Evolutionary conservation across 1,140 invertebrate genomes (phyloP), one percentile per base, ranked within the genome.

Genomic region (Heliconius hewitsoni): DNA sequence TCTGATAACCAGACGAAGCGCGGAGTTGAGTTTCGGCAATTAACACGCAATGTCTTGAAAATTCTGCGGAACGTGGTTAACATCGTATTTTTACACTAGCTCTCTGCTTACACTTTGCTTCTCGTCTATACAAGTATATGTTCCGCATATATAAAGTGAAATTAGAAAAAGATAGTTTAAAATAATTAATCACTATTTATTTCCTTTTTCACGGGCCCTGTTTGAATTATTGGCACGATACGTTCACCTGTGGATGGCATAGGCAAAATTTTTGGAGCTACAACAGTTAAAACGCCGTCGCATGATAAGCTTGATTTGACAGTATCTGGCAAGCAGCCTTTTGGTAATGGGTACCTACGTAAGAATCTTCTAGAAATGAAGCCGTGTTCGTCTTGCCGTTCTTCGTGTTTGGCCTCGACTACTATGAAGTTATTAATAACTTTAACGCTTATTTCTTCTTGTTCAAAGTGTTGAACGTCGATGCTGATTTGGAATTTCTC

Each of bases 381-480:
- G 1, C 97, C 97, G 79, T 97, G 96, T 55, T 97, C 96, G 73
- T 97, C 97, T 76, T 95, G 90, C 46, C 96, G 96, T 82, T 98
- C 97, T 82, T 97, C 96, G 77, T 98, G 97, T 84, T 97, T 97
- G 3, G 96, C 97, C 85, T 97, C 96, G 46, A 77, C 13, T 18
- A 55, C 1, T 23, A 77, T 71, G 70, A 94, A 95, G 57, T 96
- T 96, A 73, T 98, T 96, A 1, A 96, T 95, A 1, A 97, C 97
- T 89, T 97, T 98, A 0, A 99, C 97, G 18, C 95, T 95, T 16
- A 99, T 96, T 91, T 99, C 98, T 52, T 97, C 96, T 0, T 98
- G 98, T 50, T 96, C 94, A 87, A 98, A 99, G 84, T 98, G 98
- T 70, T 97, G 96, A 2, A 99, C 97, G 89, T 98, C 98, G 77